A percentile compares a stretch with the other conserved stretches of the same genome.
Evolutionary conservation across 2,113 vertebrate species (phyloP).

Genomic region (Eulacestoma nigropectus): DNA sequence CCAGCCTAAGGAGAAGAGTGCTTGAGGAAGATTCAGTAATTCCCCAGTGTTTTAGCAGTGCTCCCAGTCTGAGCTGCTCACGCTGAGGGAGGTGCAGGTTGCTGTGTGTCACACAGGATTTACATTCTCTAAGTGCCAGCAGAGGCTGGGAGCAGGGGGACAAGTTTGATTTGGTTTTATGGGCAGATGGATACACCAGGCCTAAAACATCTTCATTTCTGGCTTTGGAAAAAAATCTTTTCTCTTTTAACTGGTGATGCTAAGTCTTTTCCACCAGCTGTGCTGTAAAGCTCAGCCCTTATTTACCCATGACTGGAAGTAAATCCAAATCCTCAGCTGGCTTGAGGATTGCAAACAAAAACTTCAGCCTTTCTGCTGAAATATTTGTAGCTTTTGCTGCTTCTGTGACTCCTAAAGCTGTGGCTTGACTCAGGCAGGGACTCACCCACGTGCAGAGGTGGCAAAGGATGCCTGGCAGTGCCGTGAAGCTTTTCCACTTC

Average conservation of each 20-base stretch:
- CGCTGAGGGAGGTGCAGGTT: background rate
- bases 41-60: background rate
- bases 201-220: background rate
- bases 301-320: background rate
- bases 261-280: background rate
- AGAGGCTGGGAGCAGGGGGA: background rate
- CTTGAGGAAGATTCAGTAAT: background rate
- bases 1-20: background rate
- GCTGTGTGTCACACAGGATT: background rate
- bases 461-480: background rate
- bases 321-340: background rate
- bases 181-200: background rate
- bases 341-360: background rate
- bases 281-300: background rate
- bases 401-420: background rate
- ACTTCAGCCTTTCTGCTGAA: background rate
- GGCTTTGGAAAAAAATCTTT: background rate
- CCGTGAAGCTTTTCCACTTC: background rate
- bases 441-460: background rate
- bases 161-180: background rate
- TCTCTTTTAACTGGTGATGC: background rate
- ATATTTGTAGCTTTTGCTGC: background rate
- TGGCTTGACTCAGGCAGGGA: background rate
- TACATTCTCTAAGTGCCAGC: background rate
- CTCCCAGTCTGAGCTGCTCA: background rate